A percentile compares a stretch with the other conserved stretches of the same genome.
phyloP scores from a whole-genome alignment of 2,797 vertebrate species.

The Lepus townsendii region DNA sequence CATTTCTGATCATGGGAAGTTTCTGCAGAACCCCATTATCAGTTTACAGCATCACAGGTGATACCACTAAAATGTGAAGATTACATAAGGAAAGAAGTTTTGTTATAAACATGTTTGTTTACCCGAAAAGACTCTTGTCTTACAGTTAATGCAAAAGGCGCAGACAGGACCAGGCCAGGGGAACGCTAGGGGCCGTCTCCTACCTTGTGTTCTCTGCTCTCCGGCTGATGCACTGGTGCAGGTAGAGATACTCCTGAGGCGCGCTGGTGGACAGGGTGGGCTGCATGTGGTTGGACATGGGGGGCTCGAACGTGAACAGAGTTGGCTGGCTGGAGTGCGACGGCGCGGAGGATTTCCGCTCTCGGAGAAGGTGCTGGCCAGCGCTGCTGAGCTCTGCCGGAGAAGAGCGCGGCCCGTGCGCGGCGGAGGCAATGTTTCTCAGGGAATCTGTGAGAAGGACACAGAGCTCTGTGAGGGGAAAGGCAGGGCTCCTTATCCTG shows the following conservation, averaged over 20 bases:
- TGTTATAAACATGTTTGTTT: background rate
- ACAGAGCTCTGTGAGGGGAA: background rate
- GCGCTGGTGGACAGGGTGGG: slow-evolving; percentile 95
- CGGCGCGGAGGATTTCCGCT: slow-evolving; percentile 93
- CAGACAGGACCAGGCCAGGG: background rate
- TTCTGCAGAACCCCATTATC: background rate
- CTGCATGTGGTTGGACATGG: slow-evolving; percentile 90
- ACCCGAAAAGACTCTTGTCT: background rate
- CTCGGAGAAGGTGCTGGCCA: slow-evolving; percentile 90
- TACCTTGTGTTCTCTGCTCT: slow-evolving; percentile 96
- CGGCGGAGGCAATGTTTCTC: slow-evolving; percentile 88
- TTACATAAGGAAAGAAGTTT: background rate
- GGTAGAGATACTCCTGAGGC: slow-evolving; percentile 98
- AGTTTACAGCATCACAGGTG: background rate
- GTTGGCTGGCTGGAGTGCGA: slow-evolving; percentile 98
- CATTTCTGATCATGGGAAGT: slow-evolving; percentile 24
- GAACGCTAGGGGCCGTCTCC: slow-evolving; percentile 44
- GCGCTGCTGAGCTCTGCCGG: slow-evolving; percentile 92
- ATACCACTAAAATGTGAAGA: slow-evolving; percentile 23
- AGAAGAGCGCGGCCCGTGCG: slow-evolving; percentile 93
- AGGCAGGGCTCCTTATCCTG: background rate
- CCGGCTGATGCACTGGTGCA: slow-evolving; percentile 99
- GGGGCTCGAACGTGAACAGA: slow-evolving; percentile 97
- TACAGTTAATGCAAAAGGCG: background rate
- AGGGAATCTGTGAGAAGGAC: slow-evolving; percentile 90